A percentile compares a stretch with the other conserved stretches of the same genome.
phyloP scores from a whole-genome alignment of 1,140 invertebrate genomes.

The Microplitis mediator region DNA sequence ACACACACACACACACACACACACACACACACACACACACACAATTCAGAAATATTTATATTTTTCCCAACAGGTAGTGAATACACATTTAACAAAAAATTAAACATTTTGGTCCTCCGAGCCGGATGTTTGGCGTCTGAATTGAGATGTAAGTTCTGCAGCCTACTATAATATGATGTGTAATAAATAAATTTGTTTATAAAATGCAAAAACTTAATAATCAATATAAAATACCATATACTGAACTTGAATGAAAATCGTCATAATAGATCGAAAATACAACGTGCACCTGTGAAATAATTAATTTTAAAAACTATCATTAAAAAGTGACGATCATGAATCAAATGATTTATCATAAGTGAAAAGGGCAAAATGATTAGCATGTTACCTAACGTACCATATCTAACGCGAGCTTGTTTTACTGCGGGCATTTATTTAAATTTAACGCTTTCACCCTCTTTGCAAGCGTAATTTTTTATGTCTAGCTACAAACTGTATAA shows the following conservation, averaged over 20 bases:
- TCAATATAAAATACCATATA: too few relatives aligned
- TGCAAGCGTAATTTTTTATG: slow-evolving; percentile 38
- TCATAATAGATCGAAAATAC: not conserved
- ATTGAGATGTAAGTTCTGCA: too few relatives aligned
- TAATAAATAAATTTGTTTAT: too few relatives aligned
- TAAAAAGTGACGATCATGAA: slow-evolving; percentile 25
- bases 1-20: too few relatives aligned
- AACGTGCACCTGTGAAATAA: slow-evolving; percentile 3
- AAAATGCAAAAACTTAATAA: too few relatives aligned
- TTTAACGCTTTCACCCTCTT: slow-evolving; percentile 52
- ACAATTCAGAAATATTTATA: too few relatives aligned
- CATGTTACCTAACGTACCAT: slow-evolving; percentile 57
- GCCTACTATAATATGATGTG: too few relatives aligned
- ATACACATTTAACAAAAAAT: too few relatives aligned
- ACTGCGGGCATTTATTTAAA: slow-evolving; percentile 56
- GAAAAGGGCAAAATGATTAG: slow-evolving; percentile 45
- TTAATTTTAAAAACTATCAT: slow-evolving; percentile 25
- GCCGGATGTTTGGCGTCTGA: too few relatives aligned
- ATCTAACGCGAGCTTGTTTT: slow-evolving; percentile 40
- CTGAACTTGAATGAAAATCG: not conserved
- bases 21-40: too few relatives aligned
- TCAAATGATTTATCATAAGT: slow-evolving; percentile 25
- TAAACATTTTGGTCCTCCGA: too few relatives aligned
- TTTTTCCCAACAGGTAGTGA: too few relatives aligned
- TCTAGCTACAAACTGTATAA: slow-evolving; percentile 16